These are phyloP conservation scores for Drosophila mayri DNA, from an alignment of 1,140 invertebrate genomes.

Conservation along the genomic window DNA sequence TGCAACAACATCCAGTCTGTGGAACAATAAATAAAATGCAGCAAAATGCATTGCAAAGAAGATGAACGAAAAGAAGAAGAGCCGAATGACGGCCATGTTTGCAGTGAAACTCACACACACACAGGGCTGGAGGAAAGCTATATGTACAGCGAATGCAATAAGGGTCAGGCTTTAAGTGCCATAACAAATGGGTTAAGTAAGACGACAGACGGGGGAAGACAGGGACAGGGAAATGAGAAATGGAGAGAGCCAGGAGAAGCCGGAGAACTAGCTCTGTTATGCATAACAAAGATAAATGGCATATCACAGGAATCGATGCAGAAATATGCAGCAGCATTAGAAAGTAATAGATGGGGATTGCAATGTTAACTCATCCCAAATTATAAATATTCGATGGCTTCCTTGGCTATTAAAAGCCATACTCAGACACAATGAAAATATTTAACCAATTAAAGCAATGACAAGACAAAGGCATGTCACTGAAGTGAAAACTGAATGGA, in stretches of 20 bases:
- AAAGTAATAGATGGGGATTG: conserved; percentile 41
- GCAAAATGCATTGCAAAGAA: conserved; percentile 71
- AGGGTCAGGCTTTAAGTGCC: conserved; percentile 58
- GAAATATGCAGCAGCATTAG: conserved; percentile 46
- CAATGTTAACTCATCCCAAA: conserved; percentile 18
- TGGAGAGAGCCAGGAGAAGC: not conserved
- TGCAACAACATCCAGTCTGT: conserved; percentile 58
- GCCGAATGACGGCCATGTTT: conserved; percentile 37
- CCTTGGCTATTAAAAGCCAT: conserved; percentile 4
- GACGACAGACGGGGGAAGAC: conserved; percentile 9
- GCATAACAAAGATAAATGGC: conserved; percentile 65
- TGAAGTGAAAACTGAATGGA: conserved; percentile 3
- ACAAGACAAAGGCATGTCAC: conserved; percentile 3
- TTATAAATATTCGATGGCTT: conserved; percentile 27
- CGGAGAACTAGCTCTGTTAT: conserved; percentile 27
- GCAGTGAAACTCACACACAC: conserved; percentile 11
- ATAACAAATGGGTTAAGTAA: conserved; percentile 63
- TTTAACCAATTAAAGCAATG: conserved; percentile 21
- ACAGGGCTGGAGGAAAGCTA: conserved; percentile 36
- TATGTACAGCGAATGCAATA: conserved; percentile 49
- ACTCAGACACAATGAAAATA: conserved; percentile 1
- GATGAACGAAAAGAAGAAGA: conserved; percentile 59
- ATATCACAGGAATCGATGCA: conserved; percentile 54
- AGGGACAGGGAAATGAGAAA: not conserved
- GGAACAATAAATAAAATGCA: conserved; percentile 71